Percentiles rank a stretch among this genome's conserved stretches.
These are phyloP conservation scores for Thalassaphorura encarpata DNA, from an alignment of 1,140 invertebrate species.

Conservation along the genomic window DNA sequence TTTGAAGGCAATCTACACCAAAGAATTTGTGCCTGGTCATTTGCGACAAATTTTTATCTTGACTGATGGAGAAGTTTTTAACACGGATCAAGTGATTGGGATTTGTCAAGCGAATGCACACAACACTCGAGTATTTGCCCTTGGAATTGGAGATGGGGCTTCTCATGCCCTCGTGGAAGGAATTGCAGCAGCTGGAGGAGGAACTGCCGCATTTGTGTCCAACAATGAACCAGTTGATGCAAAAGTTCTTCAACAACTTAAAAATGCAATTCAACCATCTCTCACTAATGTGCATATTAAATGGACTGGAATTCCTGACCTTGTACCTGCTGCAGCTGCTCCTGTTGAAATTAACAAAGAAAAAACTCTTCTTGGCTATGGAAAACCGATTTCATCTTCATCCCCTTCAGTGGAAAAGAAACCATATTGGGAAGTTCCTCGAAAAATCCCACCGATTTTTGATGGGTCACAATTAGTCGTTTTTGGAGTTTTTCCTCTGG, in stretches of 20 bases:
- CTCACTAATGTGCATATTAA: conserved; percentile 27
- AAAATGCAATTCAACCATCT: conserved; percentile 37
- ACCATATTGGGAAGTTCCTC: conserved; percentile 16
- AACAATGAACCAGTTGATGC: conserved; percentile 35
- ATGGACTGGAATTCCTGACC: conserved; percentile 8
- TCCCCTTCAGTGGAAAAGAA: not conserved
- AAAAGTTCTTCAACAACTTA: conserved; percentile 36
- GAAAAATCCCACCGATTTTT: conserved; percentile 26
- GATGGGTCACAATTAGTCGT: conserved; percentile 27
- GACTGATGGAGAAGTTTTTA: conserved; percentile 39
- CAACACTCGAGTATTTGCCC: conserved; percentile 36
- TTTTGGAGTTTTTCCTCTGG: conserved; percentile 22
- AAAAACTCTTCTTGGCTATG: conserved; percentile 26
- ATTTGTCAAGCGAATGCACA: conserved; percentile 34
- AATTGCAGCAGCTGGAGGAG: conserved; percentile 37
- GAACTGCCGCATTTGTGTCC: conserved; percentile 36
- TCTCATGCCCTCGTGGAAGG: conserved; percentile 38
- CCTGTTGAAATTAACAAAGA: conserved; percentile 11
- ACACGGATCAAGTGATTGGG: conserved; percentile 35
- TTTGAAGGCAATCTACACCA: conserved; percentile 34
- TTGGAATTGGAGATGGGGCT: conserved; percentile 38
- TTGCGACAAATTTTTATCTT: conserved; percentile 37
- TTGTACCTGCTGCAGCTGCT: not conserved
- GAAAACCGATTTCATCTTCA: conserved; percentile 14
- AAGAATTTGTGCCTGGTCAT: conserved; percentile 33